Evolutionary conservation across 2,888 invertebrate genomes (phyloP), one percentile per base, ranked within the genome.

Genomic region (Lithophane semibrunnea): DNA sequence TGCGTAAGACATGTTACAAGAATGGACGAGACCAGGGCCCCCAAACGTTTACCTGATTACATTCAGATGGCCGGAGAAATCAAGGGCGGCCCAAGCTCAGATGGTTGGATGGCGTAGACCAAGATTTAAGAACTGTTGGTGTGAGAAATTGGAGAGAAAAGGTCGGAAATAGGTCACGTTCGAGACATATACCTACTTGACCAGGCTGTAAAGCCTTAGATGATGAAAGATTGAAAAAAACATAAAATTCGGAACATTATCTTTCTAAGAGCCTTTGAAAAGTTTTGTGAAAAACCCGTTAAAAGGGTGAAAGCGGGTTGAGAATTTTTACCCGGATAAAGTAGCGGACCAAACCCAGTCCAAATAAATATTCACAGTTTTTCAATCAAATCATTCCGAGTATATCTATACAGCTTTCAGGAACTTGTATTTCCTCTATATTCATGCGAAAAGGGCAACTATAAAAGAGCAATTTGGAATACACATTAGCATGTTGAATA

Each of bases 391-490:
- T 61, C 61, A 52, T 21, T 80, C 44, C 16, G 58, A 75, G 60
- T 66, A 61, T 37, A 75, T 74, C 64, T 49, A 66, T 37, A 75
- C 47, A 61, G 52, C 24, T 29, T 70, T 80, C 8, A 47, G 52
- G 24, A 60, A 66, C 42, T 61, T 73, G 4, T 37, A 54, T 64
- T 67, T 63, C 47, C 61, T 70, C 75, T 76, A 69, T 61, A 65
- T 70, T 72, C 60, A 61, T 73, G 49, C 56, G 21, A 79, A 78
- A 58, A 84, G 70, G 66, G 61, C 56, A 72, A 74, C 42, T 52
- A 64, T 73, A 83, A 75, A 84, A 77, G 52, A 75, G 76, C 75
- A 73, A 81, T 82, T 84, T 84, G 61, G 75, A 71, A 61, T 44
- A 65, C 12, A 70, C 47, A 79, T 84, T 79, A 84, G 66, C 52